A percentile compares a stretch with the other conserved stretches of the same genome.
Evolutionary conservation across 2,113 vertebrate genomes (phyloP).

Genomic region (Apistogramma diplotaenia): DNA sequence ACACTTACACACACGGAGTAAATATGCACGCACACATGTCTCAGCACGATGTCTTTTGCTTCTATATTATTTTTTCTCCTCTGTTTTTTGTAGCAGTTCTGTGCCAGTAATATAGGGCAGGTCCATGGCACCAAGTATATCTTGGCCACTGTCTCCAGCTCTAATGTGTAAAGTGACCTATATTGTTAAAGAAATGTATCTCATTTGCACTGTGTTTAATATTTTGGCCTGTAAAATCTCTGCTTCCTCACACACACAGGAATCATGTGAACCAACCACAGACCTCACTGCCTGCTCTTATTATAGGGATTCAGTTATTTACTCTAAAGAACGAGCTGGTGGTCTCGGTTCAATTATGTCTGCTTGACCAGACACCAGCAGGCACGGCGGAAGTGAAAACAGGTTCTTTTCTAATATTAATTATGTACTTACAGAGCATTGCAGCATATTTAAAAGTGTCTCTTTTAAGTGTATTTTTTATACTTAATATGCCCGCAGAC

Average conservation of each 20-base stretch:
- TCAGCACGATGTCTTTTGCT: background rate
- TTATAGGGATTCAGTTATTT: background rate
- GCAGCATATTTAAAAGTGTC: background rate
- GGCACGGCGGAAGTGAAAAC: too few relatives aligned
- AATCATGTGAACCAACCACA: background rate
- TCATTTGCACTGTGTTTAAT: background rate
- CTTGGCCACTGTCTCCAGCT: background rate
- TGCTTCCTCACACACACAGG: background rate
- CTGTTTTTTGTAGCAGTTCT: background rate
- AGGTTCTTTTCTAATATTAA: background rate
- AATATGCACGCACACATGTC: background rate
- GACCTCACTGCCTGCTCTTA: background rate
- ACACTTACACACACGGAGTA: background rate
- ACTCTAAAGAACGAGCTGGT: background rate
- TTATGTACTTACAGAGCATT: background rate
- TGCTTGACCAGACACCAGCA: background rate
- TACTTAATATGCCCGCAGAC: background rate
- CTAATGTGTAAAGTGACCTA: background rate
- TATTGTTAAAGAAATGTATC: background rate
- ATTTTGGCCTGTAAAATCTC: background rate
- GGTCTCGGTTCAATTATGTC: background rate
- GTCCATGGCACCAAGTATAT: background rate
- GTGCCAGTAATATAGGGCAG: too few relatives aligned
- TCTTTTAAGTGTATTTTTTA: background rate
- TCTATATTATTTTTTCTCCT: background rate